Evolutionary conservation across 1,140 invertebrate genomes (phyloP).

Genomic region (Hycleus cichorii): DNA sequence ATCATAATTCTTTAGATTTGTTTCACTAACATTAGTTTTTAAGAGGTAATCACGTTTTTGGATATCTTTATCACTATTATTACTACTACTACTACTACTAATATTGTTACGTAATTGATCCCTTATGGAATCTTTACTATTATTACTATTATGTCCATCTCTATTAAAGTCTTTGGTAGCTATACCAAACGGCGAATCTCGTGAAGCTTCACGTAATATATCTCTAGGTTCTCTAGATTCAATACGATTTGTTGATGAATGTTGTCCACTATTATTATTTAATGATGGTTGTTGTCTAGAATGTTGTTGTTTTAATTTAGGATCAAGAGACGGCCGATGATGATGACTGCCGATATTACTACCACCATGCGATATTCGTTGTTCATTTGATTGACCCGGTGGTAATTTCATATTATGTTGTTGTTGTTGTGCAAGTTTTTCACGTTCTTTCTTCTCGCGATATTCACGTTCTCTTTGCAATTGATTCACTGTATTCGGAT

Average conservation of each 20-base stretch:
- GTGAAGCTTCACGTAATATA: conserved; percentile 27
- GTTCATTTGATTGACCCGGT: background rate
- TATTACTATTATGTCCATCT: too few species aligned
- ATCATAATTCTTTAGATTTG: conserved; percentile 6
- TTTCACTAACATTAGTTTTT: conserved; percentile 26
- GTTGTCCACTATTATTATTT: background rate
- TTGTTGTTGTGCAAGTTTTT: conserved; percentile 36
- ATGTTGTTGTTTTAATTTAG: conserved; percentile 34
- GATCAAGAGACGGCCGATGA: conserved; percentile 27
- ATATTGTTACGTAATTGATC: background rate
- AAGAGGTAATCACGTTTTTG: conserved; percentile 27
- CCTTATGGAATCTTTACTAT: background rate
- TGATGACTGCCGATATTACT: conserved; percentile 29
- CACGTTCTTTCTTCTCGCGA: conserved; percentile 48
- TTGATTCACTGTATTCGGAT: conserved; percentile 19
- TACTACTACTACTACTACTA: background rate
- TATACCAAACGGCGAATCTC: conserved; percentile 28
- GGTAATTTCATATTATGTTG: conserved; percentile 13
- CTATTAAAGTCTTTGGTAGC: conserved; percentile 12
- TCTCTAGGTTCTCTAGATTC: conserved; percentile 31
- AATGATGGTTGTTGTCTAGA: conserved; percentile 20
- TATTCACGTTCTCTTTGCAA: conserved; percentile 46
- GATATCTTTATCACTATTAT: conserved; percentile 26
- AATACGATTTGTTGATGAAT: conserved; percentile 2
- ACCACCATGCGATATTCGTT: conserved; percentile 13